Percentiles rank a stretch among this genome's conserved stretches.
These are phyloP conservation scores for Bombus sylvicola DNA, from an alignment of 1,140 invertebrate genomes.

Conservation along the genomic window DNA sequence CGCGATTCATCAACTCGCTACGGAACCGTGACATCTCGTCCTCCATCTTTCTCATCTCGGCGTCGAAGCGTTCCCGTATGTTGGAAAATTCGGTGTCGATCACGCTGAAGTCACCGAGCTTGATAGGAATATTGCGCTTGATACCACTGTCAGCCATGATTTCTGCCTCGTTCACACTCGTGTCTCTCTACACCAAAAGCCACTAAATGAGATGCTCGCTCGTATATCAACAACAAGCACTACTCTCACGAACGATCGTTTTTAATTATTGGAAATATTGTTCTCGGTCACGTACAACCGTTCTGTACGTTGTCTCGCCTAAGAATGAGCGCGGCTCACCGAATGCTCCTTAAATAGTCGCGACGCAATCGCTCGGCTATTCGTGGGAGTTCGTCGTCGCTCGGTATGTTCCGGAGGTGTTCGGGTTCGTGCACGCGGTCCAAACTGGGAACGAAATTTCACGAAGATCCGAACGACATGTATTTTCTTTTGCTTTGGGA, in stretches of 20 bases:
- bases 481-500: not conserved
- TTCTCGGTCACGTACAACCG: constrained; percentile 24
- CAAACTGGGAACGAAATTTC: constrained; percentile 37
- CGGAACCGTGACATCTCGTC: constrained; percentile 98
- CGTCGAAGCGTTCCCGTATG: constrained; percentile 97
- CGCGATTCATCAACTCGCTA: constrained; percentile 95
- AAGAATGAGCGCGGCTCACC: constrained; percentile 76
- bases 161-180: constrained; percentile 43
- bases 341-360: constrained; percentile 78
- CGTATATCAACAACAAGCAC: constrained; percentile 18
- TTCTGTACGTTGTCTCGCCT: constrained; percentile 59
- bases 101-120: constrained; percentile 96
- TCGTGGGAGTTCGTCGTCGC: constrained; percentile 74
- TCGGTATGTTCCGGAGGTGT: constrained; percentile 24
- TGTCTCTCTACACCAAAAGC: constrained; percentile 51
- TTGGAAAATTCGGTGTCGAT: constrained; percentile 98
- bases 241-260: constrained; percentile 26
- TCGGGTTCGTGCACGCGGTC: constrained; percentile 62
- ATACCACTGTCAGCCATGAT: constrained; percentile 90
- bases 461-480: not conserved
- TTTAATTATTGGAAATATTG: not conserved
- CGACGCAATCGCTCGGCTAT: constrained; percentile 41
- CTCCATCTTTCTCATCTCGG: constrained; percentile 98
- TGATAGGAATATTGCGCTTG: constrained; percentile 95
- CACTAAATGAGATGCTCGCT: constrained; percentile 36